Evolutionary conservation across 2,797 vertebrate species (phyloP), one percentile per base, ranked within the genome.

Genomic region (Heterohyrax brucei): DNA sequence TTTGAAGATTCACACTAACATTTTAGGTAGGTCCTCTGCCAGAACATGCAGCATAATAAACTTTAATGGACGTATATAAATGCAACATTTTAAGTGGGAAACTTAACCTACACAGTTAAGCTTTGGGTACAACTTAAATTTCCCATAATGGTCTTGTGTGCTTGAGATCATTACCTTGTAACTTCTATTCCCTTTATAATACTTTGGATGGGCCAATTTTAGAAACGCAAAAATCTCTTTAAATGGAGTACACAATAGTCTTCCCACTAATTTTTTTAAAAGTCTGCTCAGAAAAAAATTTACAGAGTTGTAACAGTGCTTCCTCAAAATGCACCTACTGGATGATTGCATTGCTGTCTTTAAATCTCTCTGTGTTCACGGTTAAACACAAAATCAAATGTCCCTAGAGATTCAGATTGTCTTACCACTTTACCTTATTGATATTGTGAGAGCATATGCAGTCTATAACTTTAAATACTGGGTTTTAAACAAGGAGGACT

Each of bases 41-140:
- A 10, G 10, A 61, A 61, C 30, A 80, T 68, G 48, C 21, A 46
- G 59, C 30, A 48, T 59, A 59, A n/a, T 26, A 39, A 80, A 68
- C 6, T 53, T 81, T 77, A n/a, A 76, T 12, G 16, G 44, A 59
- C 28, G 59, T 16, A 22, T 8, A 59, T 21, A 90, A 50, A 72
- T 72, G 26, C 30, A 80, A 4, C 68, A 19, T 64, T 93, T 93
- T 81, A 81, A 87, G 70, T 86, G 10, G 26, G n/a, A 86, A 85
- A 68, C 46, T 48, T 80, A 87, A 53, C 14, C n/a, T 64, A 88
- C 24, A 82, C 4, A 46, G 21, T 9, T 16, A 56, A 56, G 53
- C 13, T 56, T 56, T 56, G 53, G 53, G 12, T 56, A 56, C 8
- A 70, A 76, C 18, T 77, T 53, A 85, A 76, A 80, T 79, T 80